Base-by-base conservation (phyloP, 1,140 invertebrate species). In the Pogonognathellus flavescens region DNA sequence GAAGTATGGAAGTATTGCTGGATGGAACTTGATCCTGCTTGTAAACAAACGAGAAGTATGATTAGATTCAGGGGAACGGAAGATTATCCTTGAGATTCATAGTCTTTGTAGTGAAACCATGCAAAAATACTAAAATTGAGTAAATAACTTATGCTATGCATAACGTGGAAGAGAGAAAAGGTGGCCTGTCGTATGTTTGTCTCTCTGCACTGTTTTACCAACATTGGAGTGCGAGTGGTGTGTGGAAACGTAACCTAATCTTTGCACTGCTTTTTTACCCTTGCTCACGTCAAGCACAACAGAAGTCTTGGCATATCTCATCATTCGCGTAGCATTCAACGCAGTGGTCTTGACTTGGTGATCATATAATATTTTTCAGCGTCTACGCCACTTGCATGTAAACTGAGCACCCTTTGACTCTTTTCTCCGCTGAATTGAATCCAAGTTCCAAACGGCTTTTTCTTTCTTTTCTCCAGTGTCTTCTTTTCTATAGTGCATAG, bases 381-480 rank as follows among this genome's bases (percentile, higher is more conserved):
- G 62, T 11, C 66, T 76, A 76, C 70, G 70, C 70, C 22, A 76
- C 70, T 50, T 76, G 70, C 31, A 41, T 76, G 70, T n/a, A 76
- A 76, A 76, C 16, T 31, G 41, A 18, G 31, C 4, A 16, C 70
- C 70, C 70, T 76, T 76, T 76, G 70, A 76, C 70, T 76, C 70
- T 76, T 50, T 50, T 50, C 70, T 76, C 70, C n/a, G 70, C 70
- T 50, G 70, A 76, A 76, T 76, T 76, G 70, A 76, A 76, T 76
- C n/a, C 70, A 50, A 49, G 70, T 76, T 76, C 41, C 49, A 50
- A 76, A 66, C 25, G 62, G 70, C 49, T 25, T 50, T 76, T n/a
- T 57, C 53, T 57, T n/a, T 57, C 70, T 76, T 31, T 31, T 49
- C 62, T 76, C 31, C 49, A 16, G 14, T 76, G 31, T 76, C 70